Percentiles rank a stretch among this genome's conserved stretches.
Conservation (phyloP, 2,113 vertebrate genomes). For the Myotis davidii region DNA sequence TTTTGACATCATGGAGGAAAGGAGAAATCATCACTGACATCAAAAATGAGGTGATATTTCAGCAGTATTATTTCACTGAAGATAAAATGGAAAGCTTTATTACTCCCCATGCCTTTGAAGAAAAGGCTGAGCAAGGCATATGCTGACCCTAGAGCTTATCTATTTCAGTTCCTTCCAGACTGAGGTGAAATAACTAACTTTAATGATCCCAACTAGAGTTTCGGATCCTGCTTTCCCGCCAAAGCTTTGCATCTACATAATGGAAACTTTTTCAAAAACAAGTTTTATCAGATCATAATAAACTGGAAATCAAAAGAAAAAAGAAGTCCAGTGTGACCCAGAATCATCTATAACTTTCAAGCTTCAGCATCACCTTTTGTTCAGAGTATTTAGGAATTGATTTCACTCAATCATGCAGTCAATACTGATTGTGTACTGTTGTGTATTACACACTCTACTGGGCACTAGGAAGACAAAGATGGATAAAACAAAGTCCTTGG, state of each 20-base stretch:
- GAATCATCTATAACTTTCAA: constrained; percentile 32
- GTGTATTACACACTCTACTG: constrained; percentile 26
- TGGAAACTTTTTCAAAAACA: constrained; percentile 35
- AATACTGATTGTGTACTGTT: constrained; percentile 29
- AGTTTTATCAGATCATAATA: constrained; percentile 46
- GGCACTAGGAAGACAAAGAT: constrained; percentile 23
- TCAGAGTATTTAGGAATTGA: constrained; percentile 55
- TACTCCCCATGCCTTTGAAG: constrained; percentile 84
- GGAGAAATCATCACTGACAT: constrained; percentile 86
- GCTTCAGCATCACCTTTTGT: constrained; percentile 28
- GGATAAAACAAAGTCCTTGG: constrained; percentile 36
- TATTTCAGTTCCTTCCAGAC: constrained; percentile 75
- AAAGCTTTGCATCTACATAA: constrained; percentile 34
- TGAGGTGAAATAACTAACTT: constrained; percentile 76
- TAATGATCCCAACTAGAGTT: constrained; percentile 74
- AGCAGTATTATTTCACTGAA: constrained; percentile 83
- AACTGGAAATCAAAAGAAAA: not conserved
- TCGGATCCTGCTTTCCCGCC: constrained; percentile 49
- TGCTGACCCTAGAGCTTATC: constrained; percentile 81
- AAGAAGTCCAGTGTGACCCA: not conserved
- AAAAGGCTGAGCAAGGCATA: constrained; percentile 84
- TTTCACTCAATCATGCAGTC: constrained; percentile 51
- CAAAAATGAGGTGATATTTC: constrained; percentile 87
- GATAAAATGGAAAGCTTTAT: constrained; percentile 86
- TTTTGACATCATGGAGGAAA: constrained; percentile 83